Evolutionary conservation across 2,888 invertebrate genomes (phyloP).

Genomic region (Abrostola tripartita): DNA sequence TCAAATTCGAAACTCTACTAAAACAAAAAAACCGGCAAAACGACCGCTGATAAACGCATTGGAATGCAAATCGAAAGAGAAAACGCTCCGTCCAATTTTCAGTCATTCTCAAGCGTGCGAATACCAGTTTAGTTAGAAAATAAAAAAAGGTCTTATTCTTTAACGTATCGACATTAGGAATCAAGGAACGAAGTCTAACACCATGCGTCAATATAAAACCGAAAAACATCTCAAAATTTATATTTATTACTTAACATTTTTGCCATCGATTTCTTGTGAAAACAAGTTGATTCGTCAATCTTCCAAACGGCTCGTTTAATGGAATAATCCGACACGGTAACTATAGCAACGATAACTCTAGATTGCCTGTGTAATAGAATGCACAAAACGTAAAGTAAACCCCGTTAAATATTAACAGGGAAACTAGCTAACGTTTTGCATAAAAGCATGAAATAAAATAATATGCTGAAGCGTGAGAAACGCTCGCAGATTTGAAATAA

Average conservation of each 20-base stretch:
- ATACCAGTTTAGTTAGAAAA: slow-evolving; percentile 45
- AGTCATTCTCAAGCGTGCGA: slow-evolving; percentile 45
- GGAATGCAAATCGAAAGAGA: slow-evolving; percentile 52
- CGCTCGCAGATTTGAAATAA: slow-evolving; percentile 11
- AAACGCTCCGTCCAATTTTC: slow-evolving; percentile 43
- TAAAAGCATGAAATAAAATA: slow-evolving; percentile 40
- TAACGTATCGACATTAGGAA: slow-evolving; percentile 13
- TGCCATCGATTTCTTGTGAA: slow-evolving; percentile 5
- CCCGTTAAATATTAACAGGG: slow-evolving; percentile 35
- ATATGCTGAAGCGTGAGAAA: slow-evolving; percentile 39
- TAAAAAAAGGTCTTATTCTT: slow-evolving; percentile 37
- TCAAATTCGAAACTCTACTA: slow-evolving; percentile 28
- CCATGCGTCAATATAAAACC: background rate
- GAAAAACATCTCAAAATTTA: slow-evolving; percentile 9
- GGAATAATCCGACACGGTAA: slow-evolving; percentile 29
- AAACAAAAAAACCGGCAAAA: slow-evolving; percentile 22
- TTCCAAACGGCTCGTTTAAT: slow-evolving; percentile 29
- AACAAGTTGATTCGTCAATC: slow-evolving; percentile 20
- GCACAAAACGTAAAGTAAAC: slow-evolving; percentile 35
- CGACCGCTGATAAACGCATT: slow-evolving; percentile 37
- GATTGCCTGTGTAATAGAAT: slow-evolving; percentile 32
- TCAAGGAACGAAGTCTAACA: slow-evolving; percentile 13
- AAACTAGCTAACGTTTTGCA: slow-evolving; percentile 29
- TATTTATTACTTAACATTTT: slow-evolving; percentile 16
- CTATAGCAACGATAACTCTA: slow-evolving; percentile 16